phyloP scores from a whole-genome alignment of 2,888 invertebrate genomes.

The Tetheella fluctuosa region DNA sequence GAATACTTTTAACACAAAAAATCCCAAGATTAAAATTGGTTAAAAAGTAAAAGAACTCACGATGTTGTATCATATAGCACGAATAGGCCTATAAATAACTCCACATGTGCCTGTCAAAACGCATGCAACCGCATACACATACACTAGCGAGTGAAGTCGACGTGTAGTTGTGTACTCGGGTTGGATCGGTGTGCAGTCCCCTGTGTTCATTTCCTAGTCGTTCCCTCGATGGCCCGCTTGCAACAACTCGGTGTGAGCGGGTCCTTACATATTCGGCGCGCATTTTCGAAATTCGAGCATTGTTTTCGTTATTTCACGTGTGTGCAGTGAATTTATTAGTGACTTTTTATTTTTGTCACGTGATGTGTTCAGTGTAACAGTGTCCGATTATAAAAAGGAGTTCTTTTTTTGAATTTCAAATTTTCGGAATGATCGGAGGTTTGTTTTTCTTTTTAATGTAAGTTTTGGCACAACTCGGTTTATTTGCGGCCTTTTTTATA shows the following conservation, averaged over 20 bases:
- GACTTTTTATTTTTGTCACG: conserved; percentile 18
- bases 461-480: conserved; percentile 42
- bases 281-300: conserved; percentile 53
- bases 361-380: conserved; percentile 20
- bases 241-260: conserved; percentile 78
- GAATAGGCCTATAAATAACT: conserved; percentile 69
- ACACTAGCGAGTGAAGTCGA: conserved; percentile 45
- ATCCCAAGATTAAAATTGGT: not conserved
- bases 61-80: conserved; percentile 28
- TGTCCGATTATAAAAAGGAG: conserved; percentile 25
- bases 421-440: conserved; percentile 57
- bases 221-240: conserved; percentile 79
- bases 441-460: conserved; percentile 39
- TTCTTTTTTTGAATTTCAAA: conserved; percentile 28
- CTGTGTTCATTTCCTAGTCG: conserved; percentile 81
- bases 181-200: conserved; percentile 56
- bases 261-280: conserved; percentile 77
- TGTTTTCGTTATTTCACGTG: conserved; percentile 14
- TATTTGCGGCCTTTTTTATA: conserved; percentile 14
- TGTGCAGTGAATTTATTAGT: conserved; percentile 40
- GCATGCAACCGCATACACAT: conserved; percentile 58
- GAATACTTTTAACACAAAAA: not conserved
- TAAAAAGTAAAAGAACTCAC: not conserved
- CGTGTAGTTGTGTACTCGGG: conserved; percentile 46
- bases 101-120: conserved; percentile 68